A percentile compares a stretch with the other conserved stretches of the same genome.
These are phyloP conservation scores for Deilephila elpenor DNA, from an alignment of 2,888 invertebrate genomes.

Conservation along the genomic window DNA sequence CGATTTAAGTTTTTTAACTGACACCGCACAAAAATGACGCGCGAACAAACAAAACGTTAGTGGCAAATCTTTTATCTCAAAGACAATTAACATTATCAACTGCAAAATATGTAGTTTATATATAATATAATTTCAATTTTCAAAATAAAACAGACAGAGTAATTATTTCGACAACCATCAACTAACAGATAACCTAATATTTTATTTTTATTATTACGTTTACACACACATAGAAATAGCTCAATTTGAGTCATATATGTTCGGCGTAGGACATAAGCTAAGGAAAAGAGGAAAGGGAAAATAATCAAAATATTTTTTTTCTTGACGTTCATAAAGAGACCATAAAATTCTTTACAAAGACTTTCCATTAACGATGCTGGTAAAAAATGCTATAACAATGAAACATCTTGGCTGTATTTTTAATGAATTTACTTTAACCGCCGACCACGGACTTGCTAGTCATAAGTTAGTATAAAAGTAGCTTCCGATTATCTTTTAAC, in stretches of 20 bases:
- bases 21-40: conserved; percentile 43
- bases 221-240: conserved; percentile 40
- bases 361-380: conserved; percentile 1
- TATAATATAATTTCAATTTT: conserved; percentile 27
- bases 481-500: too few species aligned
- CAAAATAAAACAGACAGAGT: conserved; percentile 60
- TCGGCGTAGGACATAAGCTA: neutral
- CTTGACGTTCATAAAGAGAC: neutral
- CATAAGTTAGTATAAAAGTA: too few species aligned
- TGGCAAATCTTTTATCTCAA: conserved; percentile 55
- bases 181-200: conserved; percentile 68
- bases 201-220: conserved; percentile 48
- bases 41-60: conserved; percentile 47
- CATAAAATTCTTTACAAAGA: conserved; percentile 4
- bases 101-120: conserved; percentile 51
- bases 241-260: conserved; percentile 42
- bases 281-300: conserved; percentile 2
- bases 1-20: conserved; percentile 30
- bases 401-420: neutral
- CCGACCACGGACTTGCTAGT: too few species aligned
- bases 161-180: conserved; percentile 67
- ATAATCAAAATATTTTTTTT: neutral
- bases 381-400: neutral
- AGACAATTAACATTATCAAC: conserved; percentile 66
- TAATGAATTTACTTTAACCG: too few species aligned